Base-by-base conservation (phyloP, 2,113 vertebrate species). In the Micromys minutus region DNA sequence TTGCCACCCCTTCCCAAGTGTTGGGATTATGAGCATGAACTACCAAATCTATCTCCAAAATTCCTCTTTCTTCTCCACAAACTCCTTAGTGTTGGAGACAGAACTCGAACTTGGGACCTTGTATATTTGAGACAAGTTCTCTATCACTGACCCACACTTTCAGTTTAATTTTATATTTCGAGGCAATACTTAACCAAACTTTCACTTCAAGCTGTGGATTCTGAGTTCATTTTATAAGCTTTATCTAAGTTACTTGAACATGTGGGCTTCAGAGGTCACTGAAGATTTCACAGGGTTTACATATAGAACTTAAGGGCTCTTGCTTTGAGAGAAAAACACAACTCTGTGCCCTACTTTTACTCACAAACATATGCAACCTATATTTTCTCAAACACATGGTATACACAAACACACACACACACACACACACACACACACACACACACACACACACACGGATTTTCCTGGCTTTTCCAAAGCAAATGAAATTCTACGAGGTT, bases 391-490 rank as follows among this genome's bases (percentile, higher is more conserved):
- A 72, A 72, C 16, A 71, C 69, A 21, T 17, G 39, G 67, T n/a
- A 75, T 31, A 86, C n/a, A 80, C n/a, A 79, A 8, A 45, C 10
- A 52, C 8, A 72, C 39, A 84, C 24, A 76, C 15, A 17, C 69
- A 91, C 79, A 87, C 34, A 39, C 5, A 80, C 47, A 67, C n/a
- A 72, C 39, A 63, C 26, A 50, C 69, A 75, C n/a, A 94, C 72
- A 63, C 26, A 69, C 31, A 52, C 24, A 90, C 39, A 93, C 26
- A 81, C 17, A 87, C 42, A 89, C 24, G 67, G 6, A 47, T 31
- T 93, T 90, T 95, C 36, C 47, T 91, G 31, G 75, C 17, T 89
- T 77, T 63, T 83, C 95, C 50, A 74, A 65, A 67, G 8, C 47
- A 89, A 7, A 47, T 67, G 86, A 89, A 90, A 94, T 55, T 76